Conservation (phyloP, 2,888 invertebrate species). For the Spilosoma lubricipeda region DNA sequence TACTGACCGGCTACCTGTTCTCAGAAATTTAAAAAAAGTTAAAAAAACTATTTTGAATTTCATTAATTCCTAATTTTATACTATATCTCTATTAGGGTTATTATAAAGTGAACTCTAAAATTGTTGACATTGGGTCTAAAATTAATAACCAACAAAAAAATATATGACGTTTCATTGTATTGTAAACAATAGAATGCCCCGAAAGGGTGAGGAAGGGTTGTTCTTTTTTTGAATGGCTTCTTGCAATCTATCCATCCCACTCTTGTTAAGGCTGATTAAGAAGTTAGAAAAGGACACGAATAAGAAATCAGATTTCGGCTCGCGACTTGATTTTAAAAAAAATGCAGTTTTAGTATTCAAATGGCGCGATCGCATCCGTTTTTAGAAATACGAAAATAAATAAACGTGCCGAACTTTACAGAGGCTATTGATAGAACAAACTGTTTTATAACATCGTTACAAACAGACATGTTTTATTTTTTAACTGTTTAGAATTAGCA, state of each 20-base stretch:
- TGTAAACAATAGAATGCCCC: constrained; percentile 79
- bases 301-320: constrained; percentile 54
- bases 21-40: constrained; percentile 59
- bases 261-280: constrained; percentile 53
- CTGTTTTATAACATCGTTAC: constrained; percentile 80
- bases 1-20: constrained; percentile 79
- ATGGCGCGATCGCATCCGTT: constrained; percentile 83
- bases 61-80: constrained; percentile 64
- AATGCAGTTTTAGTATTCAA: constrained; percentile 83
- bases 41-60: constrained; percentile 70
- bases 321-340: constrained; percentile 64
- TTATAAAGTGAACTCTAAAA: constrained; percentile 57
- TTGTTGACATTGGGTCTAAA: constrained; percentile 52
- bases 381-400: constrained; percentile 81
- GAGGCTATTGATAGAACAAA: constrained; percentile 76
- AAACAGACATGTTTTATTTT: constrained; percentile 62
- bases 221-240: constrained; percentile 84
- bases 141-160: constrained; percentile 48
- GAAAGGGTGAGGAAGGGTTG: constrained; percentile 85
- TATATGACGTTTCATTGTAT: constrained; percentile 66
- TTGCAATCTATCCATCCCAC: constrained; percentile 72
- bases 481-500: constrained; percentile 49
- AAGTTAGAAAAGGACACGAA: constrained; percentile 60
- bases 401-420: constrained; percentile 61
- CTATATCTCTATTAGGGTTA: constrained; percentile 33